Evolutionary conservation across 64 coral and sea anemone species (phyloP).

Genomic region (Dendrophyllia cribrosa): DNA sequence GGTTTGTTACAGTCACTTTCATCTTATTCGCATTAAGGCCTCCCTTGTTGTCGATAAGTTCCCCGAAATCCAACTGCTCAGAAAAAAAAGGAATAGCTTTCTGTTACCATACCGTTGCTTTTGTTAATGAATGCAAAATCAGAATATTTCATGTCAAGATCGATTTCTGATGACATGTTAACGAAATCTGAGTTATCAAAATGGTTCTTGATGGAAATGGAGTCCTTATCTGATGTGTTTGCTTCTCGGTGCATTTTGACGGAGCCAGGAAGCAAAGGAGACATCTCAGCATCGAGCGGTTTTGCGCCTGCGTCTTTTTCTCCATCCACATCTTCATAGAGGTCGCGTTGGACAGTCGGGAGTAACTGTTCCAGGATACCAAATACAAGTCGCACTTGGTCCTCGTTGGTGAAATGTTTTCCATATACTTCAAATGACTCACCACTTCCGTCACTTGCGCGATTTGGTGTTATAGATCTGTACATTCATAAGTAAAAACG

Average conservation of each 20-base stretch:
- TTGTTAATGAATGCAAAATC: constrained; percentile 31
- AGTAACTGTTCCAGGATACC: constrained; percentile 40
- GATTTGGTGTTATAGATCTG: too few species aligned
- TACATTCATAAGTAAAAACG: too few species aligned
- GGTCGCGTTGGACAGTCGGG: constrained; percentile 3
- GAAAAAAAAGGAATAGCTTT: constrained; percentile 3
- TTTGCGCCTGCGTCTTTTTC: neutral
- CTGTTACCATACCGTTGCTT: constrained; percentile 50
- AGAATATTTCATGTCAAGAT: constrained; percentile 35
- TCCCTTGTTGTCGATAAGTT: neutral
- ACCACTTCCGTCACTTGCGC: neutral
- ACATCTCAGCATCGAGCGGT: neutral
- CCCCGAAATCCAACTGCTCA: constrained; percentile 49
- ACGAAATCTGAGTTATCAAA: constrained; percentile 49
- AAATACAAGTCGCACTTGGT: constrained; percentile 36
- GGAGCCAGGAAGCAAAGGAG: constrained; percentile 32
- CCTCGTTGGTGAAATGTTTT: neutral
- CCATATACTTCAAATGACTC: constrained; percentile 37
- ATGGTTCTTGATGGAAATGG: constrained; percentile 40
- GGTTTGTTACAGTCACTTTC: constrained; percentile 13
- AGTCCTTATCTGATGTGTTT: neutral
- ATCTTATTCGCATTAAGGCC: neutral
- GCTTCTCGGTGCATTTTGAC: constrained; percentile 68
- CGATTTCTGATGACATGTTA: constrained; percentile 41
- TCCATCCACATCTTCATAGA: constrained; percentile 61